Evolutionary conservation across 1,140 invertebrate genomes (phyloP).

Genomic region (Ericerus pela): DNA sequence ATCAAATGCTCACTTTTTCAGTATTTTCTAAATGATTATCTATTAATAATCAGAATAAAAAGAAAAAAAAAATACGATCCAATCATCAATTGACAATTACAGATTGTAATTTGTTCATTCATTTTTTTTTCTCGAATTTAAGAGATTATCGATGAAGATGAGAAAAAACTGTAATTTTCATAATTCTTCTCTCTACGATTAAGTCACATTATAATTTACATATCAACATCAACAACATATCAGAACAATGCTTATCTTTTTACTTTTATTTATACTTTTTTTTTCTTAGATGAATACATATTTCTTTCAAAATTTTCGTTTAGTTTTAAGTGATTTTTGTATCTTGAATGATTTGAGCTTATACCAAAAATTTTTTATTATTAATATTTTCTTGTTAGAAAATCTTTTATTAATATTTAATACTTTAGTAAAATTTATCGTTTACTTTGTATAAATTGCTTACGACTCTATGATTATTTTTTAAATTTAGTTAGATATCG

Average conservation of each 20-base stretch:
- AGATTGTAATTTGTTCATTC: too few relatives aligned
- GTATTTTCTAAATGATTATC: too few relatives aligned
- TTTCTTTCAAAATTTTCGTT: constrained; percentile 1
- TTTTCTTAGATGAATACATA: not conserved
- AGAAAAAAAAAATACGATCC: too few relatives aligned
- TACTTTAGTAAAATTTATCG: constrained; percentile 3
- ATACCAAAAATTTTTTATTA: constrained; percentile 11
- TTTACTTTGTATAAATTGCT: constrained; percentile 7
- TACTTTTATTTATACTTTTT: constrained; percentile 5
- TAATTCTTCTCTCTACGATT: too few relatives aligned
- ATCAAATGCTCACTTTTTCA: too few relatives aligned
- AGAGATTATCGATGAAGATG: too few relatives aligned
- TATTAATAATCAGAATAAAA: too few relatives aligned
- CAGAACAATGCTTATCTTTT: constrained; percentile 5
- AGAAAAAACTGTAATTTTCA: too few relatives aligned
- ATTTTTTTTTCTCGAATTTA: too few relatives aligned
- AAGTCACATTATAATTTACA: too few relatives aligned
- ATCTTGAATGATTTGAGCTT: constrained; percentile 11
- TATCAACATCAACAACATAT: constrained; percentile 6
- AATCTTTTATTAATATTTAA: not conserved
- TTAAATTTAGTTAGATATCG: not conserved
- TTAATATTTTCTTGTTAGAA: constrained; percentile 3
- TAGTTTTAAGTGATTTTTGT: constrained; percentile 8
- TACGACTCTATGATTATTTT: not conserved
- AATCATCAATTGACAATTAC: too few relatives aligned